A percentile compares a stretch with the other conserved stretches of the same genome.
phyloP scores from a whole-genome alignment of 1,140 invertebrate genomes.

The Anoplophora glabripennis region DNA sequence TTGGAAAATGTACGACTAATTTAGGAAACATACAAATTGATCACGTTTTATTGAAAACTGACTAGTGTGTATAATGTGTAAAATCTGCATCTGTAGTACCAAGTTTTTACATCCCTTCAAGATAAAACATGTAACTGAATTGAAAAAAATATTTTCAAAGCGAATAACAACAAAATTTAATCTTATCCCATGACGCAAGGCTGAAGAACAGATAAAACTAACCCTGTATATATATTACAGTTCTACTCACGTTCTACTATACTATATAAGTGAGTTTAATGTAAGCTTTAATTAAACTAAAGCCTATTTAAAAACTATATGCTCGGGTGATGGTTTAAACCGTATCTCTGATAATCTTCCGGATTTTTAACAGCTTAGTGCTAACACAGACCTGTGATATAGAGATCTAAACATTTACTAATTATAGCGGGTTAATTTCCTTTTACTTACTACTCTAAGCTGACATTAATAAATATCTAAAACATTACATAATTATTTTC shows the following conservation, averaged over 20 bases:
- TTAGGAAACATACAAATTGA: too few relatives aligned
- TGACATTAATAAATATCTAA: constrained; percentile 48
- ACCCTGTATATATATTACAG: background rate
- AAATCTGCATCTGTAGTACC: too few relatives aligned
- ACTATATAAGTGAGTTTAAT: background rate
- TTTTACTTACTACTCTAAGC: constrained; percentile 36
- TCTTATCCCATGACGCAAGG: too few relatives aligned
- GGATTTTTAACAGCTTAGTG: constrained; percentile 28
- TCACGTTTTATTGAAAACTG: too few relatives aligned
- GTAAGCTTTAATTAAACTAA: background rate
- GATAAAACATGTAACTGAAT: too few relatives aligned
- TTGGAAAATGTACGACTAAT: too few relatives aligned
- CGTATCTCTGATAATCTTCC: constrained; percentile 23
- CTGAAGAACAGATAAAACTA: too few relatives aligned
- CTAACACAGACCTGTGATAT: constrained; percentile 38
- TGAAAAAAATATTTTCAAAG: background rate
- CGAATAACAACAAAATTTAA: background rate
- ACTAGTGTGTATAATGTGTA: too few relatives aligned
- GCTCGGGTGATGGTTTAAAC: constrained; percentile 18
- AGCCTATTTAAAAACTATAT: constrained; percentile 20
- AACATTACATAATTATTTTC: constrained; percentile 41
- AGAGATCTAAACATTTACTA: constrained; percentile 42
- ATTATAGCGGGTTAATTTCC: constrained; percentile 31
- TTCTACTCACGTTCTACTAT: constrained; percentile 5
- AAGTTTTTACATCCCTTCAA: too few relatives aligned